Evolutionary conservation across 2,888 invertebrate species (phyloP), one percentile per base, ranked within the genome.

Genomic region (Trissolcus japonicus): DNA sequence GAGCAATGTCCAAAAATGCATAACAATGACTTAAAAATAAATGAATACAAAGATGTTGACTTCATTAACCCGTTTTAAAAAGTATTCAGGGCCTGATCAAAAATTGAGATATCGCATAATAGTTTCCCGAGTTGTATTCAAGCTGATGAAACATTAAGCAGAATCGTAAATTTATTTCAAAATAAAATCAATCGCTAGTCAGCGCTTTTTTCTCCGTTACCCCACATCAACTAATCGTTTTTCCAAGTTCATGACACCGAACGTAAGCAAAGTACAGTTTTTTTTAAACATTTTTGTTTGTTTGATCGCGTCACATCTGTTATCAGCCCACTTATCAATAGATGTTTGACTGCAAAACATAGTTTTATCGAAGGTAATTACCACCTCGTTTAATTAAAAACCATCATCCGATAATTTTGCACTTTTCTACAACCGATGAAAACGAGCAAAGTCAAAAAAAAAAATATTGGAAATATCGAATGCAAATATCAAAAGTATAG

Each of bases 171-270:
- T 48, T 35, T 48, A 65, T 69, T 65, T 62, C 61, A 69, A 69
- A 76, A 65, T 43, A 25, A 25, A 71, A 66, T 66, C 66, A 53
- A n/a, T 71, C 65, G 41, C 6, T 11, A 41, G 61, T 76, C 68
- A 63, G 53, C 25, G 4, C 19, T 60, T 71, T 73, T 66, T 35
- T 57, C 19, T 41, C 48, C n/a, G 59, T 54, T 76, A 76, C 76
- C 76, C 76, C 76, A 76, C 76, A 57, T 71, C 76, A 69, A 76
- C 69, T 69, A 57, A 76, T 76, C 60, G 59, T 69, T 76, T 25
- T 71, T 61, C 61, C 76, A 60, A 76, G 76, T 76, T 76, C 69
- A 71, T 14, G 66, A 69, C 71, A 71, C 53, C 29, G 35, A 43
- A 51, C 66, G 56, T 61, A 76, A 69, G 51, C 71, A 66, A 60